Base-by-base conservation (phyloP, 2,113 vertebrate genomes). In the Tauraco erythrolophus region DNA sequence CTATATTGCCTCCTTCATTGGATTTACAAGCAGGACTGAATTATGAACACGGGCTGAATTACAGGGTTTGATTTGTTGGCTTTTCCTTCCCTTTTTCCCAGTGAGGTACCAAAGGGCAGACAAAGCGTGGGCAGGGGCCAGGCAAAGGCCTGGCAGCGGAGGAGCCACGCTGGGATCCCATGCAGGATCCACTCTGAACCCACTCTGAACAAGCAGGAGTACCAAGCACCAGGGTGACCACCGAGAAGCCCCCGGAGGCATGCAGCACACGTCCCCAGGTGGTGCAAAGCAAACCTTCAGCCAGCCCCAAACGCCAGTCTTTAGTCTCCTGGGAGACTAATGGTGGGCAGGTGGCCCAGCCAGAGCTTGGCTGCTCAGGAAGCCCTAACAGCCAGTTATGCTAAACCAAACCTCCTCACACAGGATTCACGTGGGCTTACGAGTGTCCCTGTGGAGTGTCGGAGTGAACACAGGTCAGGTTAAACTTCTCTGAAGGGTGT, bases 91-190 rank as follows among this genome's bases (percentile, higher is more conserved):
- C 28, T 58, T 66, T 33, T 27, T 80, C 58, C 62, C 54, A 43
- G 4, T 5, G 19, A 75, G 5, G 19, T 33, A 61, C 28, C 5
- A 0, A 81, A 69, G 45, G 19, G 19, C 41, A 53, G 30, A 17
- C 0, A 0, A 50, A 76, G 28, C 0, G 0, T 0, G 6, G 8
- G 46, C 24, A 60, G 61, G 13, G 21, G 24, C 27, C 64, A 54
- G 19, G n/a, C 75, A 22, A 25, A 89, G 33, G 18, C 15, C 43
- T 35, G 33, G 33, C 24, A 30, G 30, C 39, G 37, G 22, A 41
- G 58, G 9, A 25, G 48, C 30, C 23, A 7, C 14, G 11, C 43
- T 51, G 14, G n/a, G n/a, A n/a, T n/a, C n/a, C n/a, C n/a, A n/a
- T n/a, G n/a, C n/a, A n/a, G n/a, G n/a, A n/a, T n/a, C n/a, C n/a